phyloP scores from a whole-genome alignment of 2,797 vertebrate species.

The Pteropus rufus region DNA sequence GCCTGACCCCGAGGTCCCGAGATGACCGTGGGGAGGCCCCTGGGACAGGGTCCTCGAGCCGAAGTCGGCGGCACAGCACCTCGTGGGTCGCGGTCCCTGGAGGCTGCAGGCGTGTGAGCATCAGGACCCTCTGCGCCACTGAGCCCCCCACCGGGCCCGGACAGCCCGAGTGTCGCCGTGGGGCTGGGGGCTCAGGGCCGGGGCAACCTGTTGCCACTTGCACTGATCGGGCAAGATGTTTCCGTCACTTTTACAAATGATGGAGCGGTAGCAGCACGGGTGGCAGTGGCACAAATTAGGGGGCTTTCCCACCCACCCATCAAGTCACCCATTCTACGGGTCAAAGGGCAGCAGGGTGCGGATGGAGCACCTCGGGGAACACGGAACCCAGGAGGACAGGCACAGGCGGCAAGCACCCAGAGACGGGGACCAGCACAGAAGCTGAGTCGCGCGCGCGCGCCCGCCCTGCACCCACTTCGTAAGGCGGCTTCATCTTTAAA shows the following conservation, averaged over 20 bases:
- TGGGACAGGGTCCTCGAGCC: background rate
- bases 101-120: background rate
- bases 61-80: background rate
- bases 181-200: fast-evolving
- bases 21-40: fast-evolving
- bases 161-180: fast-evolving
- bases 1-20: background rate
- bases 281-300: fast-evolving
- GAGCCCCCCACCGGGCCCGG: background rate
- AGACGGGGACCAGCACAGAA: no score
- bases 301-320: no score
- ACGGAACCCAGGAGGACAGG: no score
- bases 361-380: no score
- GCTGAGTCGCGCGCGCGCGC: no score
- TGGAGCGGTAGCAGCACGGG: no score
- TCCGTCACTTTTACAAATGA: fast-evolving
- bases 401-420: fast-evolving
- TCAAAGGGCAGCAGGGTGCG: background rate
- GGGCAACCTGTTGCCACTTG: background rate
- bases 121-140: background rate
- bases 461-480: no score
- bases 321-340: fast-evolving
- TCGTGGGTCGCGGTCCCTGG: fast-evolving
- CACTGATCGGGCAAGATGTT: fast-evolving
- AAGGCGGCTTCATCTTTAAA: no score